Base-by-base conservation (phyloP, 1,140 invertebrate species). In the Caenorhabditis inopinata region DNA sequence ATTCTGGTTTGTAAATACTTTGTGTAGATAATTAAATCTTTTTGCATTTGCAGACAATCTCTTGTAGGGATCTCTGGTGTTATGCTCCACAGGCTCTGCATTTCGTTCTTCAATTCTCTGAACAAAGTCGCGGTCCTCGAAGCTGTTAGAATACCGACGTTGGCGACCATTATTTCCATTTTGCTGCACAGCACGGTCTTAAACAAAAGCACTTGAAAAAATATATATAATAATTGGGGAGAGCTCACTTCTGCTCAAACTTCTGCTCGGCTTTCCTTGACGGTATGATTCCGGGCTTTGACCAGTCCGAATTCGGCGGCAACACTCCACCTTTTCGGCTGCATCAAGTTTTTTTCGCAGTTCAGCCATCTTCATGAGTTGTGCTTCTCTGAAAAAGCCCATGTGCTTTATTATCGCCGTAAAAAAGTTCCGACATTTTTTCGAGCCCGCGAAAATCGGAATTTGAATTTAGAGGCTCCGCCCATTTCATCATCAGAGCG, bases 11-110 rank as follows among this genome's bases (percentile, higher is more conserved):
- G 48, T 18, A 6, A 51, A 58, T 25, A 87, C 86, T 86, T 87
- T 87, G 62, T 87, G 86, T 68, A 87, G 78, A 78, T 89, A 88
- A 9, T 83, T 83, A 47, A 87, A 87, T 48, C 88, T 84, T 49
- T 86, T 87, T 6, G 80, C 83, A 74, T 82, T 87, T 4, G 85
- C 85, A 18, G 85, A 81, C 23, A 81, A 75, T 35, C 80, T 48
- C 23, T 79, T 58, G 47, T 68, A 79, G 7, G 78, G 51, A 45
- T 79, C 78, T n/a, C 46, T 47, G 9, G 51, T 47, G 23, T 62
- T 45, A 1, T 46, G 29, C 6, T 46, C 42, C 29, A 68, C 32
- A 1, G 78, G 78, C 0, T 48, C 62, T 9, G 78, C 16, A 45
- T 74, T 78, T 18, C 82, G 80, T 16, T 74, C 78, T 38, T 87